Evolutionary conservation across 2,797 vertebrate species (phyloP).

Genomic region (Falco novaeseelandiae): DNA sequence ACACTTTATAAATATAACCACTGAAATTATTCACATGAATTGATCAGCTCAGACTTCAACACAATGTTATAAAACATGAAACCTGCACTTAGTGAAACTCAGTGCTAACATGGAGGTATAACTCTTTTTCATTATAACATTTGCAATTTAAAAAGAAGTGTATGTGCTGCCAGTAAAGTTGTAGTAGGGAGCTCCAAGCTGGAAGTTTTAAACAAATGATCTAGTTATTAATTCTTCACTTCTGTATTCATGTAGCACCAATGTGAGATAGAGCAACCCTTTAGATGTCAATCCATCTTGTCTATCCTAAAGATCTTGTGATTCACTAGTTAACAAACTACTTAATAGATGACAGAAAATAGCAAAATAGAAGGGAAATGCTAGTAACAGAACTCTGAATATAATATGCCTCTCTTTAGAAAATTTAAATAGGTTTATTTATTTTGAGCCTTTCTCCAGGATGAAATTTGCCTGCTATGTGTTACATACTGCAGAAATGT

Average conservation of each 20-base stretch:
- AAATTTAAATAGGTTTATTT: background rate
- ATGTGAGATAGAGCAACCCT: background rate
- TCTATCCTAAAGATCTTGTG: background rate
- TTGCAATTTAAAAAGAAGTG: background rate
- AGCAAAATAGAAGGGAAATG: background rate
- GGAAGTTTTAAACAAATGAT: background rate
- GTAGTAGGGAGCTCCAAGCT: background rate
- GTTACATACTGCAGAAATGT: background rate
- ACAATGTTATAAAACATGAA: background rate
- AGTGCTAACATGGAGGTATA: background rate
- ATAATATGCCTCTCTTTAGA: background rate
- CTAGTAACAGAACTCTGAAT: background rate
- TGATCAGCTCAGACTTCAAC: background rate
- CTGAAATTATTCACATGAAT: background rate
- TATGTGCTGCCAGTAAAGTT: background rate
- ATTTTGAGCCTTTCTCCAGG: background rate
- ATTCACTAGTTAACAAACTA: background rate
- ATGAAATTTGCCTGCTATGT: background rate
- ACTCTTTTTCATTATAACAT: conserved; percentile 9
- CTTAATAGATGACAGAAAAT: background rate
- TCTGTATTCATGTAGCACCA: background rate
- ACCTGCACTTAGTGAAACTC: conserved; percentile 18
- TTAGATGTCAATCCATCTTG: background rate
- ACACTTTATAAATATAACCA: conserved; percentile 4
- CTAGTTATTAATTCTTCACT: background rate